Conservation (phyloP, 2,113 vertebrate species). For the Petromus typicus region DNA sequence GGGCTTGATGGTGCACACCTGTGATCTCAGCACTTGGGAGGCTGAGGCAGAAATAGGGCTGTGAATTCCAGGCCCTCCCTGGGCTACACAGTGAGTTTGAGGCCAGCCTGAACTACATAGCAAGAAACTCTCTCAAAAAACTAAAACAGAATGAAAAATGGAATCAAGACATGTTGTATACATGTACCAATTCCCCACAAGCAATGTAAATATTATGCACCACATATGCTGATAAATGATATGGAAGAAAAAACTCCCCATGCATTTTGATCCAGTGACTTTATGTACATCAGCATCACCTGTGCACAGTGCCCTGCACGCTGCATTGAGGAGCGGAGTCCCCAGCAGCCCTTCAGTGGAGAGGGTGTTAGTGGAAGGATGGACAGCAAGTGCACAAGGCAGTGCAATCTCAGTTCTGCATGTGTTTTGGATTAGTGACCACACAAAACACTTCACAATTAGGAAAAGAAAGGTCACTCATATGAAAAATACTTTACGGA, state of each 20-base stretch:
- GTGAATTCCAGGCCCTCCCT: no score
- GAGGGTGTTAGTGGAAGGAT: neutral
- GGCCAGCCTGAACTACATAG: no score
- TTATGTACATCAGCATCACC: fast-evolving
- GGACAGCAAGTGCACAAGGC: neutral
- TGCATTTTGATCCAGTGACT: no score
- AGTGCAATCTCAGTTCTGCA: neutral
- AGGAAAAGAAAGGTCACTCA: neutral
- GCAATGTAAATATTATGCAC: neutral
- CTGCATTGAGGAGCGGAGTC: no score
- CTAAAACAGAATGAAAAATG: neutral
- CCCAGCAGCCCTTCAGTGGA: neutral
- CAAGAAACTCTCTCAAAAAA: no score
- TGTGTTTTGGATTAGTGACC: neutral
- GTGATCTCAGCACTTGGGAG: no score
- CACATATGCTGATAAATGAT: neutral
- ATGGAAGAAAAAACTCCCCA: neutral
- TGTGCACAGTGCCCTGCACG: no score
- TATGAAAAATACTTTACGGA: neutral
- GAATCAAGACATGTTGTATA: neutral
- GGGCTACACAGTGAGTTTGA: no score
- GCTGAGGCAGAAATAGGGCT: no score
- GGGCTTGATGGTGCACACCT: no score
- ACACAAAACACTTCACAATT: neutral
- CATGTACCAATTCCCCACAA: neutral